phyloP scores from a whole-genome alignment of 2,888 invertebrate genomes.

The Trichopria drosophilae region DNA sequence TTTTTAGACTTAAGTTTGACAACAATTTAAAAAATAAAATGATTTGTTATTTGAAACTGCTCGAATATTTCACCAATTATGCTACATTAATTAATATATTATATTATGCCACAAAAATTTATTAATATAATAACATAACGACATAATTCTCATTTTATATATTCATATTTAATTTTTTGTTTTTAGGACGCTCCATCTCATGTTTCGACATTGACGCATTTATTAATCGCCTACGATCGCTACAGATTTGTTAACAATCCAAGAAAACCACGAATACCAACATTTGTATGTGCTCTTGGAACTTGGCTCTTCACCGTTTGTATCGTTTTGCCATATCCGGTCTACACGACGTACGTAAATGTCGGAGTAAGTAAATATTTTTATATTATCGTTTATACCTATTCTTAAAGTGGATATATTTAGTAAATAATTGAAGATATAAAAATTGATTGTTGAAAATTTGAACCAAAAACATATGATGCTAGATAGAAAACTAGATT shows the following conservation, averaged over 20 bases:
- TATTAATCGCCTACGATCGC: conserved; percentile 71
- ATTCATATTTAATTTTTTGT: no score
- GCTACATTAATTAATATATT: no score
- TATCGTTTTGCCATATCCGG: conserved; percentile 72
- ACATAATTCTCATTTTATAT: no score
- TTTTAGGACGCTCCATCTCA: conserved; percentile 72
- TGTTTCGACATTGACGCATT: conserved; percentile 70
- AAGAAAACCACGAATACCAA: conserved; percentile 66
- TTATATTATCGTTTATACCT: background rate
- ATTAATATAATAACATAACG: no score
- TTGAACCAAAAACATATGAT: no score
- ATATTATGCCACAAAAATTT: no score
- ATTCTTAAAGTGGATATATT: background rate
- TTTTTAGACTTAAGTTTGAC: no score
- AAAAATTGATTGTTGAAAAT: background rate
- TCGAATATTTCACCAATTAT: no score
- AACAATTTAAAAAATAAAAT: no score
- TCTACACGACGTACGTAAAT: conserved; percentile 73
- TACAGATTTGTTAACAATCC: conserved; percentile 69
- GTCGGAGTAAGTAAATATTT: conserved; percentile 63
- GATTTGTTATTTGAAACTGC: no score
- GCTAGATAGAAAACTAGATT: no score
- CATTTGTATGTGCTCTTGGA: conserved; percentile 69
- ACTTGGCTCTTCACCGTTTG: conserved; percentile 74
- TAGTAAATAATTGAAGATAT: no score